Evolutionary conservation across 2,888 invertebrate genomes (phyloP), one percentile per base, ranked within the genome.

Genomic region (Alloscopus bannaensis): DNA sequence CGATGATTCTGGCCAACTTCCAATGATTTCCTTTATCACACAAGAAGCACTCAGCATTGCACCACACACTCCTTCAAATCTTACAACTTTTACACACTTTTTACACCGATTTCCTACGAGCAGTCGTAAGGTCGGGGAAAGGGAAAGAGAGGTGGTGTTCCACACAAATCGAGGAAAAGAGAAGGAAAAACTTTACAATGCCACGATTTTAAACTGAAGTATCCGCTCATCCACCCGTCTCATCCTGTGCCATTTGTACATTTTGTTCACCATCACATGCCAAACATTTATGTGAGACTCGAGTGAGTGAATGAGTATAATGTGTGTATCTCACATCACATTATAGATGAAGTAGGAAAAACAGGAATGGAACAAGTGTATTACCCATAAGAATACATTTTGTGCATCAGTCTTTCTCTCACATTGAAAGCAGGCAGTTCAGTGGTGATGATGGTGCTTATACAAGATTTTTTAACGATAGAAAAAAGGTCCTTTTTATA

Each of bases 401-500:
- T 26, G 68, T 68, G 57, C 55, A 68, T 52, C 52, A 52, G 4
- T 64, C 13, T 29, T n/a, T 59, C 59, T 42, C 52, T 68, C 24
- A 68, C n/a, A 22, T n/a, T n/a, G n/a, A n/a, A n/a, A n/a, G n/a
- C n/a, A n/a, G n/a, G n/a, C n/a, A n/a, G n/a, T n/a, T n/a, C 50
- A 59, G 50, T 40, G 18, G 31, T 29, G 31, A 22, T n/a, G n/a
- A 45, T 26, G 55, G 16, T 57, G 57, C 77, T 65, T 64, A n/a
- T n/a, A 78, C 65, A 71, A 78, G 59, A 71, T 78, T 71, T 71
- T 76, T 69, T 71, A 78, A 72, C 55, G 79, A 72, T 79, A 79
- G 66, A 68, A 72, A 69, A 72, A 72, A 66, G 78, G 78, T 69
- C 72, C 79, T 68, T 79, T 78, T 79, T 79, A 79, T 79, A 79